phyloP scores from a whole-genome alignment of 2,113 vertebrate species.

The Pica pica region DNA sequence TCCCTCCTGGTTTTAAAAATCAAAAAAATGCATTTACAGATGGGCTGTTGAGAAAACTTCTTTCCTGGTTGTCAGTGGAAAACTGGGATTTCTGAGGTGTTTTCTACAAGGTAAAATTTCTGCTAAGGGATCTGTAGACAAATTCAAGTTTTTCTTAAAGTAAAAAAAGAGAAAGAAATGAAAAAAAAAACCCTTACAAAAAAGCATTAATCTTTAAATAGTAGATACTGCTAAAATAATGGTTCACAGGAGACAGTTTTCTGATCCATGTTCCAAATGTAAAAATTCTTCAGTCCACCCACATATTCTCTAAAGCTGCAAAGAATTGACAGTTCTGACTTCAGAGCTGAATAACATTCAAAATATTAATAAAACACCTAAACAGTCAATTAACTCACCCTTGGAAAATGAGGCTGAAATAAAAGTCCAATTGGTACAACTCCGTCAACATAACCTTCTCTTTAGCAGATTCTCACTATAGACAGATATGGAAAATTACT shows the following conservation, averaged over 20 bases:
- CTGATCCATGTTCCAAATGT: background rate
- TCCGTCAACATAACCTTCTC: background rate
- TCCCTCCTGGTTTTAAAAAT: background rate
- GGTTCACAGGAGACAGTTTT: background rate
- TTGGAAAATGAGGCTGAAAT: background rate
- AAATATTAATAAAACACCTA: background rate
- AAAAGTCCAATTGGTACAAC: background rate
- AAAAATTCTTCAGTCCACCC: background rate
- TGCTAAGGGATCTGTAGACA: background rate
- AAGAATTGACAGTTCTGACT: background rate
- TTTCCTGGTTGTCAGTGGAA: background rate
- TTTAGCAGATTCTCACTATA: background rate
- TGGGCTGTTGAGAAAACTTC: background rate
- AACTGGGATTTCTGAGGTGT: background rate
- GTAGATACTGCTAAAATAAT: background rate
- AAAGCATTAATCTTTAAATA: background rate
- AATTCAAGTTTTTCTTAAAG: background rate
- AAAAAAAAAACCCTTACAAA: background rate
- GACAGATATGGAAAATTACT: background rate
- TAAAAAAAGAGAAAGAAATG: background rate
- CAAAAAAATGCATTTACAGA: background rate
- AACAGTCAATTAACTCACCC: background rate
- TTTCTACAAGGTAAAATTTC: background rate
- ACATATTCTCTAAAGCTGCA: background rate
- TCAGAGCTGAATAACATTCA: background rate